Base-by-base conservation (phyloP, 2,797 vertebrate species). In the Brachyrhaphis roseni region DNA sequence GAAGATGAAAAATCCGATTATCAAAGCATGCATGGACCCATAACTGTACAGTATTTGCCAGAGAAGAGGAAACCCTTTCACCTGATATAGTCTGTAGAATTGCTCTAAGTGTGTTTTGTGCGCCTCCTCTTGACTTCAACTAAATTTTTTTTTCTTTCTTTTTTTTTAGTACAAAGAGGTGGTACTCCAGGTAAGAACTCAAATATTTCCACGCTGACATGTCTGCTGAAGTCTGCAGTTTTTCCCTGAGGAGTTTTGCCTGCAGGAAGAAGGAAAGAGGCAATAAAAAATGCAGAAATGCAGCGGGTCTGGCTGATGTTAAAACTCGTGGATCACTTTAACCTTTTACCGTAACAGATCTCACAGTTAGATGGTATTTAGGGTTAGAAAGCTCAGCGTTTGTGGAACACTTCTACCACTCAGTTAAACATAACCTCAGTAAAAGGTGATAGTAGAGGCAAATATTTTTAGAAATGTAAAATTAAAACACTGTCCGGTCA, bases 151-250 rank as follows among this genome's bases (percentile, higher is more conserved):
- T 34, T 8, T 49, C 26, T 78, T 53, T 47, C 34, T 62, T 7
- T 41, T 26, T 28, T 66, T 84, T 51, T 59, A 85, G 83, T 85
- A 85, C 74, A 74, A 41, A 34, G 77, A 85, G 36, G 83, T 85
- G 74, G 47, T 77, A 0, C 68, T 85, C 20, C 47, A 81, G 83
- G 83, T 85, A 68, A 85, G 70, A 73, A 72, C 16, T 53, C 31
- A n/a, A n/a, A 49, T 59, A 15, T 47, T 39, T 15, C 36, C 28
- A 23, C 26, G 34, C 26, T 46, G 39, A 34, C 8, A 49, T 15
- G 43, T 18, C 72, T n/a, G 0, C 57, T 46, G 57, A 55, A 78
- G 74, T 41, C 53, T 78, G 53, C 72, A 68, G 23, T 43, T 68
- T 26, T 39, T 70, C 11, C 36, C 66, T 70, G 66, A 43, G 66